These are phyloP conservation scores for Lycophotia porphyrea DNA, from an alignment of 2,888 invertebrate genomes.

Conservation along the genomic window DNA sequence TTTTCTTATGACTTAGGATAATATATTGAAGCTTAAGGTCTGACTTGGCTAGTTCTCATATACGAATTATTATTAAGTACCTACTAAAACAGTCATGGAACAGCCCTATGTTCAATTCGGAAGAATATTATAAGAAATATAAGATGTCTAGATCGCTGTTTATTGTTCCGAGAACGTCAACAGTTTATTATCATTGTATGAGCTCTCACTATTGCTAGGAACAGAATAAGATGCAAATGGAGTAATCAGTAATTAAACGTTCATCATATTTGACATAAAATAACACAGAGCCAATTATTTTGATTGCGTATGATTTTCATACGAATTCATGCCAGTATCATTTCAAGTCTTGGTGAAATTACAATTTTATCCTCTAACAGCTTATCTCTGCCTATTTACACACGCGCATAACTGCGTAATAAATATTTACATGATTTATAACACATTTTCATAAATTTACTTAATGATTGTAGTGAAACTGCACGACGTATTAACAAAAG, in stretches of 20 bases:
- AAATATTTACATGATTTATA: slow-evolving; percentile 43
- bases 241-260: not conserved
- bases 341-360: no score
- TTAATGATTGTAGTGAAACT: not conserved
- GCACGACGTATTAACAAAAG: not conserved
- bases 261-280: not conserved
- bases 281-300: not conserved
- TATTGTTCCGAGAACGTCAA: not conserved
- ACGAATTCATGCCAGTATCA: not conserved
- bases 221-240: slow-evolving; percentile 7
- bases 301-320: not conserved
- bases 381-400: not conserved
- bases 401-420: slow-evolving; percentile 1
- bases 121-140: no score
- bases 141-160: no score
- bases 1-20: no score
- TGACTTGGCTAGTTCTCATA: no score
- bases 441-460: slow-evolving; percentile 16
- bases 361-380: not conserved
- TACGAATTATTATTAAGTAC: no score
- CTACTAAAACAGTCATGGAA: no score
- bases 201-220: not conserved
- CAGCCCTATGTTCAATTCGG: no score
- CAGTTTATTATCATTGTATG: not conserved
- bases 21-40: no score